phyloP scores from a whole-genome alignment of 2,888 invertebrate species.

The Drosophila infuscata region DNA sequence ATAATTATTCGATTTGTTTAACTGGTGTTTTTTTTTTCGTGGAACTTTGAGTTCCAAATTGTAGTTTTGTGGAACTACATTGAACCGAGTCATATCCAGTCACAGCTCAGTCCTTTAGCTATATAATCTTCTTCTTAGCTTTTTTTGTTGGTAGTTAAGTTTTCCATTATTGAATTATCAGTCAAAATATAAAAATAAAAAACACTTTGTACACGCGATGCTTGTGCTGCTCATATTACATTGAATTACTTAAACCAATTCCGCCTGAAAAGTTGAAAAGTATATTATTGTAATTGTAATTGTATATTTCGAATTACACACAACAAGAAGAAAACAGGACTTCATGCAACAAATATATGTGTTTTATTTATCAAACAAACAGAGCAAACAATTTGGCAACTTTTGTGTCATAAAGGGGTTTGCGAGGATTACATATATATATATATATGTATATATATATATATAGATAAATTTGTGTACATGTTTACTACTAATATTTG shows the following conservation, averaged over 20 bases:
- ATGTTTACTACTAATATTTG: constrained; percentile 37
- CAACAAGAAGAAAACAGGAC: constrained; percentile 2
- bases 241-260: constrained; percentile 63
- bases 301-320: constrained; percentile 1
- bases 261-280: constrained; percentile 60
- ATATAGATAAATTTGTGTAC: constrained; percentile 25
- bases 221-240: constrained; percentile 16
- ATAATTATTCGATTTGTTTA: constrained; percentile 31
- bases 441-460: constrained; percentile 2
- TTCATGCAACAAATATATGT: constrained; percentile 51
- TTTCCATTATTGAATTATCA: constrained; percentile 67
- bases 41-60: constrained; percentile 27
- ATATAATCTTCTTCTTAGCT: constrained; percentile 39
- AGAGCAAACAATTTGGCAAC: constrained; percentile 61
- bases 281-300: constrained; percentile 5
- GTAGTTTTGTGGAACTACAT: constrained; percentile 20
- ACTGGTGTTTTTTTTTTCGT: constrained; percentile 24
- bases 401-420: constrained; percentile 60
- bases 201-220: constrained; percentile 37
- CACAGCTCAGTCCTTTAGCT: constrained; percentile 44
- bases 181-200: constrained; percentile 47
- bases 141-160: constrained; percentile 55
- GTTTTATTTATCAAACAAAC: constrained; percentile 36
- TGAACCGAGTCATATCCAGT: constrained; percentile 65
- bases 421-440: constrained; percentile 77